Base-by-base conservation (phyloP, 2,113 vertebrate species). In the Tenebrosternarchus preto region DNA sequence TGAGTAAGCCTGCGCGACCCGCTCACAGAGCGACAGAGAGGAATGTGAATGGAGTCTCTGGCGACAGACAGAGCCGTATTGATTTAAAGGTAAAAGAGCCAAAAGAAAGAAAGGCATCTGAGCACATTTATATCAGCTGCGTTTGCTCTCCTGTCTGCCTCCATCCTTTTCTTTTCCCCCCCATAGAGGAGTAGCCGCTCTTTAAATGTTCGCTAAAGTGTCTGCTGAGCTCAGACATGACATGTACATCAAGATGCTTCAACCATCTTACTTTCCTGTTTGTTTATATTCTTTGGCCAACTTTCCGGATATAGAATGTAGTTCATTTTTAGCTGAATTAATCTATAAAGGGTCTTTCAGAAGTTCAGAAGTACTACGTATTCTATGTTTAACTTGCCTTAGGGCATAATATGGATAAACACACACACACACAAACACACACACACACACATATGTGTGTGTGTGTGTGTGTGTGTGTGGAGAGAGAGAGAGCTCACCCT, bases 1-100 rank as follows among this genome's bases (percentile, higher is more conserved):
- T 83, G 81, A 81, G 66, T 84, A 79, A 81, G 85, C 79, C 55
- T 76, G 69, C 29, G 20, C 12, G 68, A 56, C 73, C 31, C 25
- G 0, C 46, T 46, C 6, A 17, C 36, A 33, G 67, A 76, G 76
- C 66, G 19, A 17, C 63, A 55, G 43, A 80, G 63, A 6, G 69
- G 81, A 72, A 76, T 78, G 68, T 63, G 81, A 85, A 85, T 74
- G 29, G 68, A 82, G 24, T 79, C 43, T 68, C 22, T 39, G 11
- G 27, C 16, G 17, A 55, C 17, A 50, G 73, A 82, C 55, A 75
- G 53, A 73, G 67, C 55, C 20, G 43, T 75, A 83, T 85, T 72
- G 50, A 77, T 82, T 59, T 73, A 31, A 75, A 60, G 29, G 73
- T 39, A 73, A 78, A 53, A 74, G 68, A 59, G n/a, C 57, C 24